These are phyloP conservation scores for Echinops telfairi DNA, from an alignment of 2,113 vertebrate species.

Conservation along the genomic window DNA sequence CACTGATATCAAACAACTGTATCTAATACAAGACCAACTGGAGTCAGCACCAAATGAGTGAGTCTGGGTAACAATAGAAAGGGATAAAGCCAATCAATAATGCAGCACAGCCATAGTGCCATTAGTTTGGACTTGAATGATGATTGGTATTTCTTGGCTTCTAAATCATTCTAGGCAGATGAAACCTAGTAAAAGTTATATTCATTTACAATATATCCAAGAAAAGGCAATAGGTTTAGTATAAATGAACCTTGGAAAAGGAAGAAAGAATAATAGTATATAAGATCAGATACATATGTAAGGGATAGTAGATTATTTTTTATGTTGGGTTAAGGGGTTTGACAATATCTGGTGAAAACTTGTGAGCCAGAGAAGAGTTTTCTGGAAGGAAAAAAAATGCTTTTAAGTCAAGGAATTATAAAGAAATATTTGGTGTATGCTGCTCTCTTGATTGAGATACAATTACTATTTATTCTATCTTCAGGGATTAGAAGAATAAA, in stretches of 20 bases:
- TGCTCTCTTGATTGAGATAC: neutral
- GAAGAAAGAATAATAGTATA: neutral
- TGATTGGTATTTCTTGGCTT: neutral
- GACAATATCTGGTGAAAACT: neutral
- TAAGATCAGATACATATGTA: neutral
- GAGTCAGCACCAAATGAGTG: neutral
- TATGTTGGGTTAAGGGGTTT: neutral
- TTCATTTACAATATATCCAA: neutral
- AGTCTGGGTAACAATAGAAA: neutral
- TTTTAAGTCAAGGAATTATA: neutral
- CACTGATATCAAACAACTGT: neutral
- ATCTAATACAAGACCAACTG: neutral
- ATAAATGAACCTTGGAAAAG: neutral
- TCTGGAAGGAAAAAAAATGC: slow-evolving; percentile 17
- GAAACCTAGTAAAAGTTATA: neutral
- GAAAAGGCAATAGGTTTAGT: neutral
- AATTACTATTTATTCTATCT: neutral
- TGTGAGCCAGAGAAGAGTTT: neutral
- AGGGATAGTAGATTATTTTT: neutral
- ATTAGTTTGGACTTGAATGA: neutral
- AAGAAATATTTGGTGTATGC: neutral
- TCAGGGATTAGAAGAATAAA: too few species aligned
- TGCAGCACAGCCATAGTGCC: neutral
- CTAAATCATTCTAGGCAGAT: neutral
- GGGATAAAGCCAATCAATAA: neutral